Evolutionary conservation across 2,888 invertebrate genomes (phyloP).

Genomic region (Dryobotodes eremita): DNA sequence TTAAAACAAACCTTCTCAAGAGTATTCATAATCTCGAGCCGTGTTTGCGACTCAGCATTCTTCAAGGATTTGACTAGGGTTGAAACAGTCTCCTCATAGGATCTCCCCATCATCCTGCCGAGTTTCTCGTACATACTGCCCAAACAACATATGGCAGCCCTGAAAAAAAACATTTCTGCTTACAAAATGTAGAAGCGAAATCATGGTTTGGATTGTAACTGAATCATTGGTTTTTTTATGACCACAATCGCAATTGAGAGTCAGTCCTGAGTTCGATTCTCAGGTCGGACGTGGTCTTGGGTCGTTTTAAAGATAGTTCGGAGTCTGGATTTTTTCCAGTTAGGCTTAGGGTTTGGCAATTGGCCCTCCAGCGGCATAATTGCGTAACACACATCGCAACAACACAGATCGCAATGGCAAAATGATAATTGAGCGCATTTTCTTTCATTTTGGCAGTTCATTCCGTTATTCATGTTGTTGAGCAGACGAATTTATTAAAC

Average conservation of each 20-base stretch:
- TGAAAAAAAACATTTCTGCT: slow-evolving; percentile 80
- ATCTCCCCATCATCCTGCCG: slow-evolving; percentile 99
- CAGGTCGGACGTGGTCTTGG: neutral
- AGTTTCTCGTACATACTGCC: slow-evolving; percentile 99
- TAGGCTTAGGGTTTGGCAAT: neutral
- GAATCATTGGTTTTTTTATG: neutral
- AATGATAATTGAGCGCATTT: neutral
- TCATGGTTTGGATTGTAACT: neutral
- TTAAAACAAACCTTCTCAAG: slow-evolving; percentile 94
- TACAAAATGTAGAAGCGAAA: neutral
- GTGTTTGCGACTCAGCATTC: slow-evolving; percentile 98
- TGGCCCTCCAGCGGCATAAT: neutral
- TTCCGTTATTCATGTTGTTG: neutral
- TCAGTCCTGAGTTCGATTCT: neutral
- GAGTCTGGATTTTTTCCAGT: neutral
- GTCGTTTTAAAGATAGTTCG: neutral
- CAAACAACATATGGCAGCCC: slow-evolving; percentile 98
- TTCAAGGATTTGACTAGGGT: slow-evolving; percentile 97
- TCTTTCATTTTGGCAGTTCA: neutral
- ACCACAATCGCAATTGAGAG: neutral
- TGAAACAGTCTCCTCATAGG: slow-evolving; percentile 99
- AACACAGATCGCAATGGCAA: too few relatives aligned
- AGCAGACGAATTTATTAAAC: neutral
- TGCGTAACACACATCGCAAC: neutral
- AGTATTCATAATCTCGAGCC: slow-evolving; percentile 99